A percentile compares a stretch with the other conserved stretches of the same genome.
Evolutionary conservation across 1,140 invertebrate species (phyloP).

Genomic region (Dicyema japonicum): DNA sequence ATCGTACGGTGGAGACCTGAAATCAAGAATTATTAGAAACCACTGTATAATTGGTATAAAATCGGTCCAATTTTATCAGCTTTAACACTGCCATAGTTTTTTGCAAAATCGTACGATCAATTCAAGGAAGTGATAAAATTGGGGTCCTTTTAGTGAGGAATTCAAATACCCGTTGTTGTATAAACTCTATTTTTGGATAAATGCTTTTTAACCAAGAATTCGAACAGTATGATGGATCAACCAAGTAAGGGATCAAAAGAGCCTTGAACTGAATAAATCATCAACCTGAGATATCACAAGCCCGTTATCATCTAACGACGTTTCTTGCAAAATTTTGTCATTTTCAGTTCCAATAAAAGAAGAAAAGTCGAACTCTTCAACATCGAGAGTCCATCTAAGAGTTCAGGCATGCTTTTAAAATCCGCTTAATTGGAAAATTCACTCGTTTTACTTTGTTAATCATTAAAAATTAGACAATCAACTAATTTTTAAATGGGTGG

Average conservation of each 20-base stretch:
- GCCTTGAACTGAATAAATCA: not conserved
- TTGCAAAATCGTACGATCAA: conserved; percentile 65
- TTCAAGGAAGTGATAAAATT: conserved; percentile 51
- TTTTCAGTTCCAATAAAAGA: too few species aligned
- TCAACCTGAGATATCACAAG: too few species aligned
- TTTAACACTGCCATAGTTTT: conserved; percentile 46
- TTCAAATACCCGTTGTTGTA: conserved; percentile 29
- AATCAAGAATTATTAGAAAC: conserved; percentile 8
- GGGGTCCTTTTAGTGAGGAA: conserved; percentile 22
- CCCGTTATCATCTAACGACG: too few species aligned
- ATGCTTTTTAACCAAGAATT: conserved; percentile 41
- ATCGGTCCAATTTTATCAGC: conserved; percentile 30
- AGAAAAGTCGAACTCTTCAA: not conserved
- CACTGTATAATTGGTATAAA: conserved; percentile 33
- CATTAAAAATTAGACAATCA: too few species aligned
- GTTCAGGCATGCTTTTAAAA: conserved; percentile 22
- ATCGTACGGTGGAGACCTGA: conserved; percentile 27
- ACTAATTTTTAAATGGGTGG: too few species aligned
- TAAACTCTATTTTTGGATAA: conserved; percentile 31
- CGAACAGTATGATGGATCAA: conserved; percentile 55
- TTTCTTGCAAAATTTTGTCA: too few species aligned
- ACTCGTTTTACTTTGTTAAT: too few species aligned
- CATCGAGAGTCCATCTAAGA: conserved; percentile 24
- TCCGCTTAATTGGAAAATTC: too few species aligned
- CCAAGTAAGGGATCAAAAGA: conserved; percentile 29